phyloP scores from a whole-genome alignment of 2,888 invertebrate genomes.

The Morpho achilles region DNA sequence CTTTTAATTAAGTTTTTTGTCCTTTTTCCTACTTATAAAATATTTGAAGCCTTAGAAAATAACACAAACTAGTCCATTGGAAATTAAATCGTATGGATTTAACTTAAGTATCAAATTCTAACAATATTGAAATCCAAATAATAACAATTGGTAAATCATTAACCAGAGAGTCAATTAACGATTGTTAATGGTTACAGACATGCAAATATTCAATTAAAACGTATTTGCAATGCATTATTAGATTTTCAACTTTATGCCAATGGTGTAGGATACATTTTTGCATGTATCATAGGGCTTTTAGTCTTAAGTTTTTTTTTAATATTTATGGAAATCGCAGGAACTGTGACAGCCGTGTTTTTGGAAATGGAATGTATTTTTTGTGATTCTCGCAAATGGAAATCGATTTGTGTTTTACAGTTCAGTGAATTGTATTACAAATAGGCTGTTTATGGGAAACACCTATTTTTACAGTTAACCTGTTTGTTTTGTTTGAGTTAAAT shows the following conservation, averaged over 20 bases:
- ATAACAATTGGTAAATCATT: constrained; percentile 26
- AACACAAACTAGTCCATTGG: not conserved
- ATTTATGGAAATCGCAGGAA: constrained; percentile 18
- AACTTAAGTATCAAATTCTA: not conserved
- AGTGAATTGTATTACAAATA: too few relatives aligned
- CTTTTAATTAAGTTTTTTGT: too few relatives aligned
- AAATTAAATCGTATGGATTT: constrained; percentile 2
- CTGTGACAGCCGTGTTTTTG: constrained; percentile 18
- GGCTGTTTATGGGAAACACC: too few relatives aligned
- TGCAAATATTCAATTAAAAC: constrained; percentile 37
- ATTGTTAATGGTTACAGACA: constrained; percentile 32
- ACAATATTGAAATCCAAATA: constrained; percentile 9
- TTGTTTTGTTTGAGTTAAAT: too few relatives aligned
- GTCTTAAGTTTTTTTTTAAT: constrained; percentile 16
- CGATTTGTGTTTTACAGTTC: not conserved
- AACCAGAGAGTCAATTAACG: constrained; percentile 32
- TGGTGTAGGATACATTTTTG: not conserved
- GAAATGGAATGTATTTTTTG: constrained; percentile 6
- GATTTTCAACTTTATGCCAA: constrained; percentile 12
- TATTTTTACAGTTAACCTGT: not conserved
- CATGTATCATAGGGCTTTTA: not conserved
- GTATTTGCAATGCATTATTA: constrained; percentile 15
- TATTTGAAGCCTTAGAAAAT: not conserved
- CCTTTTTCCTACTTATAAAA: not conserved
- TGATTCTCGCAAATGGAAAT: not conserved